Evolutionary conservation across 2,113 vertebrate species (phyloP).

Genomic region (Tylochromis polylepis): DNA sequence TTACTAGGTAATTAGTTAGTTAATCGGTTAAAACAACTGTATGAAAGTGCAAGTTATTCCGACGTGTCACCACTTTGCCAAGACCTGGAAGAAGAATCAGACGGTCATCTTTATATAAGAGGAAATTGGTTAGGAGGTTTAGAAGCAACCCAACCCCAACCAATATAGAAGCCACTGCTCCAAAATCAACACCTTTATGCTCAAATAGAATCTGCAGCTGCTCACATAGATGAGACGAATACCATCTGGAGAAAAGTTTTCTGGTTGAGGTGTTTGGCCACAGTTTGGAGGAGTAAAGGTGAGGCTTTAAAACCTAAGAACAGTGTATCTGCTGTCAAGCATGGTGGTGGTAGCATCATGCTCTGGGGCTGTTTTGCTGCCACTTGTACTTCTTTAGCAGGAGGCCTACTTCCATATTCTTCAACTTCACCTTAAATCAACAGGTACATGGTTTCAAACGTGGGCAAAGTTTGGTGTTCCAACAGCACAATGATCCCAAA

Average conservation of each 20-base stretch:
- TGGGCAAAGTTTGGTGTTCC: neutral
- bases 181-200: fast-evolving
- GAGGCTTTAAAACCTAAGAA: neutral
- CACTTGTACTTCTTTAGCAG: neutral
- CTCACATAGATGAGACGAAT: neutral
- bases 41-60: neutral
- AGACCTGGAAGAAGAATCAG: neutral
- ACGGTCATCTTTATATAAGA: neutral
- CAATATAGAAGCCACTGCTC: neutral
- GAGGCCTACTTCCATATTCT: fast-evolving
- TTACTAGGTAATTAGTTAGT: neutral
- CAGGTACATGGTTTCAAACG: neutral
- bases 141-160: neutral
- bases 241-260: neutral
- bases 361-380: neutral
- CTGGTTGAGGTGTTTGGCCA: neutral
- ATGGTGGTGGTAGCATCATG: neutral
- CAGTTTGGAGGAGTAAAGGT: fast-evolving
- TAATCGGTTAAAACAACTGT: neutral
- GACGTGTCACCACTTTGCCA: neutral
- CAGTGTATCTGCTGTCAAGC: neutral
- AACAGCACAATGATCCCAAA: fast-evolving
- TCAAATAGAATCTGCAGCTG: neutral
- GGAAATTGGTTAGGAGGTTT: neutral
- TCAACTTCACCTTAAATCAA: neutral